Conservation (phyloP, 2,113 vertebrate species). For the Rhodinocichla rosea region DNA sequence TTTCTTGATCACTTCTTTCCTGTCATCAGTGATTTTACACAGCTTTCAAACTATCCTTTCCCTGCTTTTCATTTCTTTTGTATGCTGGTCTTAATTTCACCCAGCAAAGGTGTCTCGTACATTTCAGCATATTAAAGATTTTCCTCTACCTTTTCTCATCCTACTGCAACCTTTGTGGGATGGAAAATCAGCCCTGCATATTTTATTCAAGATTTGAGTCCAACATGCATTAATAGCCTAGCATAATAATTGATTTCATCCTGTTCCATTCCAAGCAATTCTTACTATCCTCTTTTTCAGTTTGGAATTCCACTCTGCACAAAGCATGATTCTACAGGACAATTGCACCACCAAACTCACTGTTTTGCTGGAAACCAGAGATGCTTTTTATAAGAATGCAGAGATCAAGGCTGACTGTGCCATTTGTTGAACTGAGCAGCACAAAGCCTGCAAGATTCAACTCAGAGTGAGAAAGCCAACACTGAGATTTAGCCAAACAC, state of each 20-base stretch:
- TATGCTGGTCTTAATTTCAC: neutral
- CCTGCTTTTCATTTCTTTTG: neutral
- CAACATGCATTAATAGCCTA: neutral
- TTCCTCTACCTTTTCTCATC: neutral
- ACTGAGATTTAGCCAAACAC: neutral
- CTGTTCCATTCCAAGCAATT: neutral
- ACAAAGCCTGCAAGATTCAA: neutral
- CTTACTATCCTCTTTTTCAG: neutral
- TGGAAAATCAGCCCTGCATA: neutral
- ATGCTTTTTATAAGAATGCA: neutral
- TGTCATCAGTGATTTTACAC: neutral
- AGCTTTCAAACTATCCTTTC: neutral
- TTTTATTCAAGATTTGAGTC: neutral
- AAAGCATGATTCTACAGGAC: neutral
- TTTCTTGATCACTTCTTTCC: neutral
- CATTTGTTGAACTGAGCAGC: neutral
- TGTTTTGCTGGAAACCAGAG: neutral
- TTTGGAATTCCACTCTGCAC: neutral
- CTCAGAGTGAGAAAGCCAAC: neutral
- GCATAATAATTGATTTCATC: neutral
- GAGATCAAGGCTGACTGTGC: neutral
- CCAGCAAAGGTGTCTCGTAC: neutral
- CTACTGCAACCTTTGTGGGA: neutral
- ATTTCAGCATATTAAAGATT: neutral
- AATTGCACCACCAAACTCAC: rapidly evolving